Base-by-base conservation (phyloP, 2,113 vertebrate species). In the Perca fluviatilis region DNA sequence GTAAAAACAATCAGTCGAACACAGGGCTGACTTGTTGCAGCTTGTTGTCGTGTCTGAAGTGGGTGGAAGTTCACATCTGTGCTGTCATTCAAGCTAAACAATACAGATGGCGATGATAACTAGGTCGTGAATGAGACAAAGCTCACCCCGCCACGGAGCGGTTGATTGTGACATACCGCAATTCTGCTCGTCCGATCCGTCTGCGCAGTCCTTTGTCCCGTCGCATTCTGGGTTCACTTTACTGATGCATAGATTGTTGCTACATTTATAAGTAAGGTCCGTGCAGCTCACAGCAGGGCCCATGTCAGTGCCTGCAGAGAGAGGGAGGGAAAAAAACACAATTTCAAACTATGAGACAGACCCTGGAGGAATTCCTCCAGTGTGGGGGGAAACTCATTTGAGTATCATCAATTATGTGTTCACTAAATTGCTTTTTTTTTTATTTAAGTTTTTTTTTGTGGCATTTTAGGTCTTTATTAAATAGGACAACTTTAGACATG, bases 151-250 rank as follows among this genome's bases (percentile, higher is more conserved):
- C 25, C 10, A 4, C 14, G 23, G 15, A 25, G 46, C 25, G 9
- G 16, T 57, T 6, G 8, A 21, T 16, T 9, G 14, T 0, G 6
- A 89, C 96, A 82, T 94, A 99, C 97, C 87, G 15, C 98, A 99
- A 79, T 94, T 86, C 9, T 90, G 89, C 91, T 99, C 98, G 0
- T 99, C 98, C 0, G 97, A 98, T 23, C 93, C 94, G 0, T 99
- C 98, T 0, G 88, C 84, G 0, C 98, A 99, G 93, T 99, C 97
- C 5, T 0, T 0, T 19, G 57, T 71, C 9, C 95, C 96, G 0
- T 99, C 98, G 1, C 98, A 99, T 67, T 97, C 96, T 0, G 97
- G 97, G 92, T 97, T 98, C 77, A 90, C 84, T 87, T 98, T 99
- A 87, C 25, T 95, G 88, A 98, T 51, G 74, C 98, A 99, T 36